Base-by-base conservation (phyloP, 2,797 vertebrate species). In the Loriculus beryllinus region DNA sequence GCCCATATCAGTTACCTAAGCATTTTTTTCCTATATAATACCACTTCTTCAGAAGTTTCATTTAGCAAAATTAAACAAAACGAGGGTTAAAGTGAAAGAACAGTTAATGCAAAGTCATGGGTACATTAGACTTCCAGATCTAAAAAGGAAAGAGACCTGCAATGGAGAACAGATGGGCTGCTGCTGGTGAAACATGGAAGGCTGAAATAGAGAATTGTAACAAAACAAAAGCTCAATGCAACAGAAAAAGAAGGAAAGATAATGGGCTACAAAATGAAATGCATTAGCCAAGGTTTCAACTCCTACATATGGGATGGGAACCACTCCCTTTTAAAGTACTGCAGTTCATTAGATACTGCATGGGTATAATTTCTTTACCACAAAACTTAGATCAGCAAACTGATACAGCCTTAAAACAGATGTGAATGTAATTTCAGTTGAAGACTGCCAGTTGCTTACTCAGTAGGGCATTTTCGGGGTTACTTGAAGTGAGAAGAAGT, bases 321-420 rank as follows among this genome's bases (percentile, higher is more conserved):
- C 80, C 81, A 37, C 52, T 71, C 88, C 78, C 56, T 91, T 87
- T 65, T 85, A 14, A 87, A 90, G 52, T 37, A 45, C 31, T 51
- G 39, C 54, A 95, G 74, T 87, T 93, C 82, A 92, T 95, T 93
- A 92, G 37, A 31, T 54, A 78, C 29, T 51, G 51, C 64, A 83
- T 4, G n/a, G 11, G 35, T 39, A 71, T 68, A 64, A 82, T 91
- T 86, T 86, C 77, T 88, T 91, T 65, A 87, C 88, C 93, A 88
- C 90, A 95, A 88, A 92, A 92, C 57, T 81, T 33, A 87, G 79
- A 94, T 86, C 79, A 81, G 65, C 62, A 81, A 87, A 85, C 68
- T 82, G 93, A 95, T 89, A 95, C 6, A 68, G 78, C 85, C 76
- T 91, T 81, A 49, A 87, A 92, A 60, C 68, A 96, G 79, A 88